These are phyloP conservation scores for Lottia gigantea DNA, from an alignment of 2,888 invertebrate species.

Conservation along the genomic window DNA sequence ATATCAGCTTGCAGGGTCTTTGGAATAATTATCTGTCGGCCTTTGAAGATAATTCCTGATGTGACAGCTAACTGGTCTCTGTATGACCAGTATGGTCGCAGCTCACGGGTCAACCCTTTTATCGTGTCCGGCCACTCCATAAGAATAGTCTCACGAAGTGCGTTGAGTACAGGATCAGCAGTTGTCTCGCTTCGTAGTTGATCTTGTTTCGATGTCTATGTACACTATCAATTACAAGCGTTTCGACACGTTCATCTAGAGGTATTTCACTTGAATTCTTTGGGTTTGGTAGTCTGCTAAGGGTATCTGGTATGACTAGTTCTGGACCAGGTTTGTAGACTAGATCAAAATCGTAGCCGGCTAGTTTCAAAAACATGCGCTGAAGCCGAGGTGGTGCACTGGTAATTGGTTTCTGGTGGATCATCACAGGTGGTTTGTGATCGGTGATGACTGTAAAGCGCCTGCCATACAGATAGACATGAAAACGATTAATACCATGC, in stretches of 20 bases:
- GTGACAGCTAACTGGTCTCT: slow-evolving; percentile 26
- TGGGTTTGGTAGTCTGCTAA: slow-evolving; percentile 29
- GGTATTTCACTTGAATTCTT: slow-evolving; percentile 10
- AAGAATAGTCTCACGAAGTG: slow-evolving; percentile 18
- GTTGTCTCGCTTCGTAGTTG: slow-evolving; percentile 12
- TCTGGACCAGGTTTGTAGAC: slow-evolving; percentile 26
- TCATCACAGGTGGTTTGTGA: slow-evolving; percentile 31
- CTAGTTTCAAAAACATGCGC: slow-evolving; percentile 28
- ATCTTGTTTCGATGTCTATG: slow-evolving; percentile 16
- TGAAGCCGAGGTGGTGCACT: slow-evolving; percentile 28
- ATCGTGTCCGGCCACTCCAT: slow-evolving; percentile 22
- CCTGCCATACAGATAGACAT: slow-evolving; percentile 25
- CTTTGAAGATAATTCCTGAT: slow-evolving; percentile 29
- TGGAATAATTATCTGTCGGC: slow-evolving; percentile 24
- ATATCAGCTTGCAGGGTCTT: slow-evolving; percentile 16
- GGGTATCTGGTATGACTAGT: slow-evolving; percentile 28
- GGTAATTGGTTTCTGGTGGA: slow-evolving; percentile 7
- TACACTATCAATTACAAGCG: slow-evolving; percentile 9
- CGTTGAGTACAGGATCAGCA: slow-evolving; percentile 19
- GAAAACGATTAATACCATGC: slow-evolving; percentile 21
- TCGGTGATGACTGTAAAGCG: slow-evolving; percentile 24
- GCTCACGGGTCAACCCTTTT: slow-evolving; percentile 11
- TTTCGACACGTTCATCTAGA: slow-evolving; percentile 24
- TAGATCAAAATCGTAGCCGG: slow-evolving; percentile 29
- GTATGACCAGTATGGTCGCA: slow-evolving; percentile 24